Evolutionary conservation across 2,888 invertebrate species (phyloP).

Genomic region (Plebejus argus): DNA sequence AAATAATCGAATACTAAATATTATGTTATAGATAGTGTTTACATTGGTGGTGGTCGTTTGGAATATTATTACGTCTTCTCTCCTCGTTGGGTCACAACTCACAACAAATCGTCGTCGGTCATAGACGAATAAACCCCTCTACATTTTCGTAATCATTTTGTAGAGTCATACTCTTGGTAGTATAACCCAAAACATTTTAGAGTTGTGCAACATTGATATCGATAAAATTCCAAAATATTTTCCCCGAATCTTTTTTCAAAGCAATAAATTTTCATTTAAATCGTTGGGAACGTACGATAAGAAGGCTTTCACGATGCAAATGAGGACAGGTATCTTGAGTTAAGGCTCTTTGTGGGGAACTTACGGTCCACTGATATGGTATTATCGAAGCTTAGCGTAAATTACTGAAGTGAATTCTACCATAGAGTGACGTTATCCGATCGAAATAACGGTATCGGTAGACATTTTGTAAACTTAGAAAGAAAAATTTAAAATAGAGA

Average conservation of each 20-base stretch:
- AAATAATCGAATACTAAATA: too few relatives aligned
- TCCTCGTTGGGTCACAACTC: too few relatives aligned
- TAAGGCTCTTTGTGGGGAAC: conserved; percentile 20
- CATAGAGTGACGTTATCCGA: conserved; percentile 3
- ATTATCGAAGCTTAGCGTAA: conserved; percentile 13
- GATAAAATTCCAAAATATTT: not conserved
- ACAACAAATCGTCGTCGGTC: too few relatives aligned
- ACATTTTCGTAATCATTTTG: too few relatives aligned
- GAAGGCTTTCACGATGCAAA: conserved; percentile 28
- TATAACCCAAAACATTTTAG: not conserved
- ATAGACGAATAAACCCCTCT: too few relatives aligned
- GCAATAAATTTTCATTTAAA: conserved; percentile 10
- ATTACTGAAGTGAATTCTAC: conserved; percentile 7
- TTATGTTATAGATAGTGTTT: too few relatives aligned
- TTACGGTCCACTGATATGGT: conserved; percentile 2
- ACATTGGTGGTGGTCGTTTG: too few relatives aligned
- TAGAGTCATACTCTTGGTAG: not conserved
- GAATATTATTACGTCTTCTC: too few relatives aligned
- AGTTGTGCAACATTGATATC: not conserved
- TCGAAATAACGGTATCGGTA: not conserved
- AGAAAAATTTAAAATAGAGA: not conserved
- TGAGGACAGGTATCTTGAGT: conserved; percentile 27
- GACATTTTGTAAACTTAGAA: not conserved
- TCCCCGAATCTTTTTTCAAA: not conserved
- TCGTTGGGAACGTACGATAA: conserved; percentile 23